These are phyloP conservation scores for Diorhabda carinulata DNA, from an alignment of 1,140 invertebrate genomes.

Conservation along the genomic window DNA sequence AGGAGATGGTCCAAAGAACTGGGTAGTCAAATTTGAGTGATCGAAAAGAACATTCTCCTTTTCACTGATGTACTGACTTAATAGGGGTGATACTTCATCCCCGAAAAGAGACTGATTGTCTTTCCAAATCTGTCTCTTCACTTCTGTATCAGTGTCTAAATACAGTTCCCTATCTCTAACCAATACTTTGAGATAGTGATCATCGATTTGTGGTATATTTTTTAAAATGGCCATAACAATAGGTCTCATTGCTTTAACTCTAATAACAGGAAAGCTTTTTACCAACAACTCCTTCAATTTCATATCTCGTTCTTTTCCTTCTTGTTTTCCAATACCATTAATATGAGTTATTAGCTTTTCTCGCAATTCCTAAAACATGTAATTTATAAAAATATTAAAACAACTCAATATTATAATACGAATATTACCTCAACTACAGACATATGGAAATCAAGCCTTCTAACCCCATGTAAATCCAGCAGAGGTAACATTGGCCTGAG, in stretches of 20 bases:
- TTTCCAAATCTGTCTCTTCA: conserved; percentile 97
- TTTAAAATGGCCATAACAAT: conserved; percentile 93
- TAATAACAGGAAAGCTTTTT: conserved; percentile 91
- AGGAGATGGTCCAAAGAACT: conserved; percentile 89
- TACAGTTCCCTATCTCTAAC: conserved; percentile 90
- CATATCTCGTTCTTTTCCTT: conserved; percentile 72
- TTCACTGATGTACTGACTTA: conserved; percentile 90
- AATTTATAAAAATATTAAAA: conserved; percentile 24
- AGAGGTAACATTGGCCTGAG: conserved; percentile 90
- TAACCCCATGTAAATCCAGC: conserved; percentile 88
- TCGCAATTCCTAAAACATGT: conserved; percentile 64
- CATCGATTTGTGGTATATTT: conserved; percentile 90
- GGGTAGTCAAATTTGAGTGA: conserved; percentile 80
- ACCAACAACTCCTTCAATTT: conserved; percentile 87
- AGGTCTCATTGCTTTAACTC: conserved; percentile 87
- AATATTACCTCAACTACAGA: conserved; percentile 77
- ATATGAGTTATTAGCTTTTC: conserved; percentile 87
- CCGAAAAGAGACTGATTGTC: conserved; percentile 96
- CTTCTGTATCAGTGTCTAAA: conserved; percentile 91
- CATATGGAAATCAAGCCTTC: conserved; percentile 89
- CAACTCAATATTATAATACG: conserved; percentile 4
- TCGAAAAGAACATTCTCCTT: conserved; percentile 90
- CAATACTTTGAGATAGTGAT: conserved; percentile 83
- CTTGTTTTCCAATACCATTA: conserved; percentile 78
- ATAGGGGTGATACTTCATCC: conserved; percentile 92